Evolutionary conservation across 2,113 vertebrate species (phyloP).

Genomic region (Piprites chloris): DNA sequence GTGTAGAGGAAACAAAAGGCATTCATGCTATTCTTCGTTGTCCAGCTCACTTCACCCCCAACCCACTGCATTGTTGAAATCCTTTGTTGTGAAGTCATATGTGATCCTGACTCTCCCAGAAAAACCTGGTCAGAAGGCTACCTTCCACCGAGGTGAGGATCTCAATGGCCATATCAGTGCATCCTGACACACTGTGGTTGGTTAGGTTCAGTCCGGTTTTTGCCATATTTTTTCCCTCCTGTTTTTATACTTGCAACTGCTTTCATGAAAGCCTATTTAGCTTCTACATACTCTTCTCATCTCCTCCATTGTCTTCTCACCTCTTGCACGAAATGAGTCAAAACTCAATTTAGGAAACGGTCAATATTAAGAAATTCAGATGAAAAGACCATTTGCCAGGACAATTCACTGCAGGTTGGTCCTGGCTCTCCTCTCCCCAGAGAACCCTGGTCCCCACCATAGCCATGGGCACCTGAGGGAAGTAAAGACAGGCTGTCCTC

Average conservation of each 20-base stretch:
- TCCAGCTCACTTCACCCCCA: not conserved
- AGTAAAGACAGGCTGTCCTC: not conserved
- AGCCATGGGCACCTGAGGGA: not conserved
- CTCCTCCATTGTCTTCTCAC: not conserved
- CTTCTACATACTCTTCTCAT: not conserved
- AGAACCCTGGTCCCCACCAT: not conserved
- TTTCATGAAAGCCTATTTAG: not conserved
- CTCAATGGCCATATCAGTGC: not conserved
- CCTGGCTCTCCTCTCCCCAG: not conserved
- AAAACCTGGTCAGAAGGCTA: not conserved
- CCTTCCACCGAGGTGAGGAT: not conserved
- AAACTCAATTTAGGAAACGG: not conserved
- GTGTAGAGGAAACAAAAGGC: not conserved
- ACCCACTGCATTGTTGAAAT: not conserved
- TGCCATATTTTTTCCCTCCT: not conserved
- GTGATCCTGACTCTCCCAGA: not conserved
- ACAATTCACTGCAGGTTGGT: not conserved
- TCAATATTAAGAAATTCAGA: not conserved
- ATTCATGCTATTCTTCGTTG: not conserved
- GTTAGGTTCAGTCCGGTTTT: not conserved
- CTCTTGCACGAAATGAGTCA: not conserved
- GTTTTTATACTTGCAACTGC: not conserved
- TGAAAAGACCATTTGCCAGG: not conserved
- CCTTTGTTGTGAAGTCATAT: fast-evolving
- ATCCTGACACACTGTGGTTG: not conserved